phyloP scores from a whole-genome alignment of 2,113 vertebrate genomes.

The Collichthys lucidus region DNA sequence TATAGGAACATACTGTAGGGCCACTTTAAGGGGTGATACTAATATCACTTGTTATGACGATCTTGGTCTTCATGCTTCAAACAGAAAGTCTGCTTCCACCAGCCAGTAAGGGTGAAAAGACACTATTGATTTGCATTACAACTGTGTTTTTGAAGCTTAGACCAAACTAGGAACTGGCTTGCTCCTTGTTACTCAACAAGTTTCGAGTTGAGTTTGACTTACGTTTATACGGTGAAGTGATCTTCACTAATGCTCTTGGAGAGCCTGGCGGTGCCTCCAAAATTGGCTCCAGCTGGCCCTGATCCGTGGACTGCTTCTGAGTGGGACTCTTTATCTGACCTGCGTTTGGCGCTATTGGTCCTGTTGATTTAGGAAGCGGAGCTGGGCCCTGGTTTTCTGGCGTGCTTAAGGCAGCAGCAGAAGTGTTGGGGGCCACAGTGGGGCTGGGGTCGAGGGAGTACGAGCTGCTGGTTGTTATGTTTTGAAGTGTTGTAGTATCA shows the following conservation, averaged over 20 bases:
- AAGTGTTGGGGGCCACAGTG: neutral
- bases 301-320: slow-evolving; percentile 57
- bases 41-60: neutral
- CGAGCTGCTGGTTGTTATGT: slow-evolving; percentile 14
- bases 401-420: neutral
- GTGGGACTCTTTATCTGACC: slow-evolving; percentile 20
- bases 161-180: neutral
- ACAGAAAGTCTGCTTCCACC: neutral
- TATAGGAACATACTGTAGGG: neutral
- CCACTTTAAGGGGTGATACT: neutral
- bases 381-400: neutral
- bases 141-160: neutral
- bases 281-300: slow-evolving; percentile 56
- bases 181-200: neutral
- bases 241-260: slow-evolving; percentile 54
- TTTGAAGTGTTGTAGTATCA: slow-evolving; percentile 21
- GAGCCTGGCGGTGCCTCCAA: slow-evolving; percentile 57
- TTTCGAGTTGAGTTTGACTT: slow-evolving; percentile 47
- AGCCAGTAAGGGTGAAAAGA: neutral
- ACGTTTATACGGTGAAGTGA: slow-evolving; percentile 76
- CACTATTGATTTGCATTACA: slow-evolving; percentile 2
- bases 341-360: slow-evolving; percentile 9
- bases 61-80: neutral
- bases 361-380: neutral
- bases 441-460: neutral